Base-by-base conservation (phyloP, 53 echinoderm and acorn worm genomes). In the Mesocentrotus franciscanus region DNA sequence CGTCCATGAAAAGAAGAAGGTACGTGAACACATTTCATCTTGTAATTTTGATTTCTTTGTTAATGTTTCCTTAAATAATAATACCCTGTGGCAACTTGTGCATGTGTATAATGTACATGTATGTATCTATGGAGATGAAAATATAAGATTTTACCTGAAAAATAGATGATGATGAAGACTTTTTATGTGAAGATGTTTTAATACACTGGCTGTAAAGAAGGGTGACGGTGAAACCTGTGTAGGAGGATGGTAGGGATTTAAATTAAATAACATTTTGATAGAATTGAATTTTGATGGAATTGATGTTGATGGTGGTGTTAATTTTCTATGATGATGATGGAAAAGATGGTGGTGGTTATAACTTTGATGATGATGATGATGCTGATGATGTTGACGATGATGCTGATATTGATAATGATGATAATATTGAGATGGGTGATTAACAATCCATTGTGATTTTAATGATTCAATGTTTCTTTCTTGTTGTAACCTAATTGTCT, bases 1-100 rank as follows among this genome's bases (percentile, higher is more conserved):
- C 68, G 68, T 95, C 95, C 89, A 87, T 87, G 71, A 89, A 94
- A 94, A 58, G 85, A 64, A 62, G 87, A 61, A 85, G 87, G 87
- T n/a, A n/a, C n/a, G n/a, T 94, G 26, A 94, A 62, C 20, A 8
- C 70, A 13, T 92, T 92, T 56, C 13, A 35, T 78, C 57, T 26
- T 71, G 2, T 39, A 60, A 68, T 91, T 91, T 61, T n/a, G 39
- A 7, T 29, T 81, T 81, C 9, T 81, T 81, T 81, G n/a, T 72
- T 64, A 4, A 72, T 72, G 0, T 10, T n/a, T 29, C 27, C n/a
- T 72, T n/a, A 29, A 27, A n/a, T 72, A 72, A 72, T 29, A 27
- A 8, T 29, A 72, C 72, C 64, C 10, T 26, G 10, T 29, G 26
- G 16, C 71, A 24, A 26, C 10, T 72, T 72, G 7, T 72, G 72